Base-by-base conservation (phyloP, 2,797 vertebrate species). In the Myotis findleyi region DNA sequence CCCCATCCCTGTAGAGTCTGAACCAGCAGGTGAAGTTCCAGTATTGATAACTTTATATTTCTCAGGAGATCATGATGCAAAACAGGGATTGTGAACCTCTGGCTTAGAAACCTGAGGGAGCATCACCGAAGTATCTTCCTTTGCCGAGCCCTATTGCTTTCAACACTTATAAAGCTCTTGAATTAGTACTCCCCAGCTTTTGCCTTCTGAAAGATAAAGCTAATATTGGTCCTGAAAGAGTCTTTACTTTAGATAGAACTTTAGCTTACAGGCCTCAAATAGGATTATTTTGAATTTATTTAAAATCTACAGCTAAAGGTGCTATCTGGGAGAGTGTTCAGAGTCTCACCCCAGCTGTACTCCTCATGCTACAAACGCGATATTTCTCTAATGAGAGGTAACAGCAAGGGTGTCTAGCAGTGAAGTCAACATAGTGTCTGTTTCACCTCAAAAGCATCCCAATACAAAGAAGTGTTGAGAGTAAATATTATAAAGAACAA, bases 251-350 rank as follows among this genome's bases (percentile, higher is more conserved):
- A 86, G 81, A 64, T 21, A 82, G 49, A 96, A 80, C 33, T 71
- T 81, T 69, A 82, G 72, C 33, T 85, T 90, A 53, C 3, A 20
- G 25, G 79, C 5, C 23, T 93, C 72, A 87, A 84, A 69, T 11
- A 91, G 75, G 53, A 91, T 89, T 95, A 59, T 66, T 94, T 51
- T 92, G 73, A 92, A 72, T 81, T 59, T 95, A 51, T 86, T 92
- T 89, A 94, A 88, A 92, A 66, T 83, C 49, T 72, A 86, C 33
- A 83, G 79, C 57, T 84, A 89, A 36, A 38, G 55, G 27, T 92
- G 62, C 79, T 92, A 12, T 85, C 30, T 86, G 44, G 57, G 57
- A 87, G 81, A 68, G 12, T 83, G 62, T 86, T 49, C n/a, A 49
- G 20, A 66, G 33, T 91, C 75, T 85, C n/a, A n/a, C 51, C 55